phyloP scores from a whole-genome alignment of 2,797 vertebrate species.

The Adelosebastes latens region DNA sequence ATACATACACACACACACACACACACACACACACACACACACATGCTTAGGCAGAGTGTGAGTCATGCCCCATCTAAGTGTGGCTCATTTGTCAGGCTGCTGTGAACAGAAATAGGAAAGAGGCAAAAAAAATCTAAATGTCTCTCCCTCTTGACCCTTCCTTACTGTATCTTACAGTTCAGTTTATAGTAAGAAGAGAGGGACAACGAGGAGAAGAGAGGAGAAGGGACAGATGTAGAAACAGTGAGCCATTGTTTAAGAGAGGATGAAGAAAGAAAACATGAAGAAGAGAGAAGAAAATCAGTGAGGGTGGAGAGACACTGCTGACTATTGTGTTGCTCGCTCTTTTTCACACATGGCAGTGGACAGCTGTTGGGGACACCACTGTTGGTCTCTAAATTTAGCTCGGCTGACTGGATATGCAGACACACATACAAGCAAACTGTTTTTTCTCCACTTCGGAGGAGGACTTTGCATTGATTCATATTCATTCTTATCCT shows the following conservation, averaged over 20 bases:
- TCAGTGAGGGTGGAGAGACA: not conserved
- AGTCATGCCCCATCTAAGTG: conserved; percentile 71
- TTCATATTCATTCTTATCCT: not conserved
- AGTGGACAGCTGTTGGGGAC: conserved; percentile 62
- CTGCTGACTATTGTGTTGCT: conserved; percentile 9
- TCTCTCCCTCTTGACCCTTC: not conserved
- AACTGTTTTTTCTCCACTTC: conserved; percentile 3
- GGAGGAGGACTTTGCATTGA: not conserved
- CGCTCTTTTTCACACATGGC: conserved; percentile 37
- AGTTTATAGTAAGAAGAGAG: not conserved
- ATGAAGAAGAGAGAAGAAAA: not conserved
- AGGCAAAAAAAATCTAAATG: conserved; percentile 35
- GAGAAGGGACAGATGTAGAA: not conserved
- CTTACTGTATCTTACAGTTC: not conserved
- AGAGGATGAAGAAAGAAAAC: not conserved
- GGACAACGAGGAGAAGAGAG: not conserved
- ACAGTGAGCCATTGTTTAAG: not conserved
- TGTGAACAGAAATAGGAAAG: conserved; percentile 58
- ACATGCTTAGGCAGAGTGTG: conserved; percentile 45
- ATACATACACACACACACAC: conserved; percentile 56
- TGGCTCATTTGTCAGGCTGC: conserved; percentile 72
- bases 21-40: conserved; percentile 22
- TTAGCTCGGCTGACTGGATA: conserved; percentile 58
- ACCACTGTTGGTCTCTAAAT: conserved; percentile 63
- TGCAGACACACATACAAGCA: not conserved